Conservation (phyloP, 92 coral and sea anemone genomes). For the Meandrina meandrites region DNA sequence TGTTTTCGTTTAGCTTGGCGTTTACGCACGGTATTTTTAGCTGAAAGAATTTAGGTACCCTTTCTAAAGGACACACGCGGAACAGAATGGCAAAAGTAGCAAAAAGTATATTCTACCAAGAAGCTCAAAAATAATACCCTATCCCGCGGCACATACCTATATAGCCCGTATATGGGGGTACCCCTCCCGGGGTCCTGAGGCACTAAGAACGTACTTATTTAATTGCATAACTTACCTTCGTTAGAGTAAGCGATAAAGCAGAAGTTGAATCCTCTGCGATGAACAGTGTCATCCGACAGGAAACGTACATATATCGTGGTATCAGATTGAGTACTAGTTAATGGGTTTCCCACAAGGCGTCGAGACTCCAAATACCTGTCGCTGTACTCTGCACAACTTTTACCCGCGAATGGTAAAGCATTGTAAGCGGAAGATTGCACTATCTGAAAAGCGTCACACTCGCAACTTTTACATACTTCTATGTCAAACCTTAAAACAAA, state of each 20-base stretch:
- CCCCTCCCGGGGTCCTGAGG: too few species aligned
- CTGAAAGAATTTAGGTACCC: too few species aligned
- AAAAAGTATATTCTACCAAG: too few species aligned
- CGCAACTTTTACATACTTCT: not conserved
- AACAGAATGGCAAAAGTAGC: too few species aligned
- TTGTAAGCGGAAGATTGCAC: not conserved
- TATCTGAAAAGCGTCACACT: not conserved
- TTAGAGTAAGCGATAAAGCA: not conserved
- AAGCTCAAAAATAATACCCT: too few species aligned
- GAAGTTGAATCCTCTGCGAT: conserved; percentile 13
- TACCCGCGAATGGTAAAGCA: not conserved
- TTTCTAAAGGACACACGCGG: too few species aligned
- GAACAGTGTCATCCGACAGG: conserved; percentile 12
- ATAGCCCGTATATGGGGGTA: too few species aligned
- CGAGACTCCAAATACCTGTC: not conserved
- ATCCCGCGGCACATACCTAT: too few species aligned
- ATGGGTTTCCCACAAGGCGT: not conserved
- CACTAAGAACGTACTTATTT: too few species aligned
- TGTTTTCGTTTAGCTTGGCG: too few species aligned
- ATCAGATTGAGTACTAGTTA: too few species aligned
- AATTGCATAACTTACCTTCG: not conserved
- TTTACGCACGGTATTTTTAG: too few species aligned
- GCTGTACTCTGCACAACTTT: not conserved
- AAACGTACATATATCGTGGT: not conserved
- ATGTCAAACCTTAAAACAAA: conserved; percentile 2